Base-by-base conservation (phyloP, 1,140 invertebrate genomes). In the Scaptomyza pallida region DNA sequence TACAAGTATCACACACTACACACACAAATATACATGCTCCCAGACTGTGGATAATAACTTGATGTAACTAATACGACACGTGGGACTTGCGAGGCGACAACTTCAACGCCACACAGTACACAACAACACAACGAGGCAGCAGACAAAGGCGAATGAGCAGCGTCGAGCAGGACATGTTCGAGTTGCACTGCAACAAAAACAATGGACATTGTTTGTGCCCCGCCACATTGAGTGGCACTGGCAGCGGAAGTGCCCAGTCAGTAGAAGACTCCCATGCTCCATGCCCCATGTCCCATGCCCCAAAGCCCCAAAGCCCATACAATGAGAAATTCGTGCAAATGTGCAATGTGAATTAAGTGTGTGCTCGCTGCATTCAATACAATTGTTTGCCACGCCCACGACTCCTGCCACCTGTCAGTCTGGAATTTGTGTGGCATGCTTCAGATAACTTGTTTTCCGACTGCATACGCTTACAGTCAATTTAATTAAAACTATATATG, bases 61-160 rank as follows among this genome's bases (percentile, higher is more conserved):
- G 56, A 85, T 86, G 72, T 72, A 75, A 80, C 81, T 80, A 80
- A 80, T 86, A 81, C 70, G 70, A 78, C 81, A 78, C 81, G 60
- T 78, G 81, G 74, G 74, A 83, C 80, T 13, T 21, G 61, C 70
- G 65, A 19, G 35, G 26, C 51, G 45, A 54, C 71, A 57, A 62
- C 77, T 48, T 48, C 16, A 54, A 62, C 54, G 60, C 33, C 19
- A 51, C 65, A 73, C 35, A 30, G 23, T 9, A 30, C 26, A 3
- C 23, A 26, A 26, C 23, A 26, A 26, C 23, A 26, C 23, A 26
- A 26, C 23, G 6, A 57, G n/a, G n/a, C n/a, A n/a, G 40, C 59
- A 40, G 26, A 63, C 50, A 55, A 63, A 44, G 13, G 33, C 51
- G 45, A 16, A 5, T 19, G 45, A 10, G 19, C 30, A 41, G 26